A percentile compares a stretch with the other conserved stretches of the same genome.
These are phyloP conservation scores for Altica lythri DNA, from an alignment of 2,888 invertebrate genomes.

Conservation along the genomic window DNA sequence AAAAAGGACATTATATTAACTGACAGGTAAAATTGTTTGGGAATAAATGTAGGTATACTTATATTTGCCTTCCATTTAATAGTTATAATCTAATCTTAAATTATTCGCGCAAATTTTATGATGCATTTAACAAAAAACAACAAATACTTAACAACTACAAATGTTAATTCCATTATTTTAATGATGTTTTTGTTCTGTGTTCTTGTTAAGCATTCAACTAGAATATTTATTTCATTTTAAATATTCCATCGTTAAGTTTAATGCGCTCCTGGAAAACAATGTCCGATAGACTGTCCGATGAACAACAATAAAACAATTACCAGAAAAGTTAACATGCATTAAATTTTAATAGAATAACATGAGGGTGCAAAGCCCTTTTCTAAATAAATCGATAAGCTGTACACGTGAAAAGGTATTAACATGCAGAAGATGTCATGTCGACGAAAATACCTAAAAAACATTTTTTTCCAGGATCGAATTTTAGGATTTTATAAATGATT, in stretches of 20 bases:
- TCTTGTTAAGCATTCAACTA: slow-evolving; percentile 1
- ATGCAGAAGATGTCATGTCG: neutral
- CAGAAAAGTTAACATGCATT: slow-evolving; percentile 22
- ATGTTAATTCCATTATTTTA: slow-evolving; percentile 19
- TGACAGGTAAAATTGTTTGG: no score
- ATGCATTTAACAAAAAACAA: neutral
- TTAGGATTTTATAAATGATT: no score
- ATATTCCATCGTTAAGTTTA: slow-evolving; percentile 2
- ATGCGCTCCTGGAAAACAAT: slow-evolving; percentile 14
- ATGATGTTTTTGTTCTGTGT: slow-evolving; percentile 12
- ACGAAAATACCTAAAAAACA: no score
- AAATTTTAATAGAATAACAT: slow-evolving; percentile 3
- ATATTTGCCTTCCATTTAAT: no score
- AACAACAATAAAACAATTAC: slow-evolving; percentile 24
- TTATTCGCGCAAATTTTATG: no score
- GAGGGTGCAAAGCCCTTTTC: slow-evolving; percentile 17
- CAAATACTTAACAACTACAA: neutral
- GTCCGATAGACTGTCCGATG: slow-evolving; percentile 3
- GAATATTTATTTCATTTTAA: slow-evolving; percentile 5
- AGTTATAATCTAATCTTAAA: no score
- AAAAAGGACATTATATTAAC: no score
- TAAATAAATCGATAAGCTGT: slow-evolving; percentile 8
- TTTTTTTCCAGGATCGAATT: no score
- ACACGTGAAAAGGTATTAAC: slow-evolving; percentile 7
- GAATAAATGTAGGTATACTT: no score